Conservation (phyloP, 2,797 vertebrate genomes). For the Anabacerthia variegaticeps region DNA sequence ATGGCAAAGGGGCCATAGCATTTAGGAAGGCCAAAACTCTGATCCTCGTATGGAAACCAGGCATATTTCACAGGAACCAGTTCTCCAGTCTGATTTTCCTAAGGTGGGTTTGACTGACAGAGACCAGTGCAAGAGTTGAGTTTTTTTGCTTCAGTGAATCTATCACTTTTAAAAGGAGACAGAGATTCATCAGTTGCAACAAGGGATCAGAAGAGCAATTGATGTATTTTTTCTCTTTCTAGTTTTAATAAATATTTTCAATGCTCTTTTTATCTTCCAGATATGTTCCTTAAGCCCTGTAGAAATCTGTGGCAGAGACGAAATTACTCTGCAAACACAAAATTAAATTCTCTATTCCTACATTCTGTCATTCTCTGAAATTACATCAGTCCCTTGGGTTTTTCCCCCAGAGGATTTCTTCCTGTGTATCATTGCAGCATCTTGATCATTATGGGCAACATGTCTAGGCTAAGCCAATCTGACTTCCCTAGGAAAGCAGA, state of each 20-base stretch:
- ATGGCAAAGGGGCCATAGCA: background rate
- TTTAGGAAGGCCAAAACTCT: background rate
- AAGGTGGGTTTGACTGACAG: background rate
- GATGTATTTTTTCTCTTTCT: background rate
- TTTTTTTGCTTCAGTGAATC: background rate
- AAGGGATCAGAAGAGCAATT: background rate
- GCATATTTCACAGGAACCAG: background rate
- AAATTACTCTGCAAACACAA: background rate
- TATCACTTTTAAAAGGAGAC: background rate
- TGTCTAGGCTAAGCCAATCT: background rate
- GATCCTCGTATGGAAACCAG: background rate
- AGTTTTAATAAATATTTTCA: background rate
- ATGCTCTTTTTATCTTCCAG: background rate
- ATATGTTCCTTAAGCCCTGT: background rate
- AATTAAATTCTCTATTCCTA: background rate
- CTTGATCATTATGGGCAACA: background rate
- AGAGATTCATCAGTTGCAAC: background rate
- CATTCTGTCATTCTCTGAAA: background rate
- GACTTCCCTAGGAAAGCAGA: background rate
- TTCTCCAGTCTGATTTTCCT: background rate
- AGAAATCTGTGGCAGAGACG: background rate
- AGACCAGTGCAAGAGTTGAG: background rate
- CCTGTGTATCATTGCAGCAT: background rate
- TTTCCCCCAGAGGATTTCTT: background rate
- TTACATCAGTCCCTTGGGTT: background rate